A percentile compares a stretch with the other conserved stretches of the same genome.
These are phyloP conservation scores for Leucophenga varia DNA, from an alignment of 1,140 invertebrate species.

Conservation along the genomic window DNA sequence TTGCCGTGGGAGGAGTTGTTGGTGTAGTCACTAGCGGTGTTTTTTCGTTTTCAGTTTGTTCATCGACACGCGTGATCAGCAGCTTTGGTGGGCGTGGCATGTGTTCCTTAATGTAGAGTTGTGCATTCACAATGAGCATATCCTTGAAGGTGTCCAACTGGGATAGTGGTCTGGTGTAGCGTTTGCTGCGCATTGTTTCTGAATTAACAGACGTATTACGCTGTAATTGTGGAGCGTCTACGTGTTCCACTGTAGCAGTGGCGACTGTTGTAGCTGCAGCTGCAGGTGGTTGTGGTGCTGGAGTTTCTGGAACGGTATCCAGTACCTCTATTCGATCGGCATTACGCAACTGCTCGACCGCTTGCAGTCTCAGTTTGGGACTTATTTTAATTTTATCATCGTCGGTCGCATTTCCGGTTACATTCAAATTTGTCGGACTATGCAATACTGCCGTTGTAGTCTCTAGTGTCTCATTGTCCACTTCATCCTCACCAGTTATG, in stretches of 20 bases:
- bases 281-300: constrained; percentile 29
- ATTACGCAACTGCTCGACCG: constrained; percentile 16
- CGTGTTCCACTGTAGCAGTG: constrained; percentile 1
- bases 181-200: constrained; percentile 23
- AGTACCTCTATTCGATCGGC: constrained; percentile 33
- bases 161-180: constrained; percentile 30
- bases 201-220: constrained; percentile 25
- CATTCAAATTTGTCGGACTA: not conserved
- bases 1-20: constrained; percentile 2
- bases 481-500: constrained; percentile 31
- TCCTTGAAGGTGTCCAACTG: constrained; percentile 48
- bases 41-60: constrained; percentile 19
- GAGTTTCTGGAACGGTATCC: constrained; percentile 40
- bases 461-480: constrained; percentile 33
- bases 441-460: constrained; percentile 32
- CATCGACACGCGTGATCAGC: constrained; percentile 29
- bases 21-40: constrained; percentile 16
- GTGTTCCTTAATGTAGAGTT: constrained; percentile 48
- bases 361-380: constrained; percentile 12
- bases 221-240: constrained; percentile 29
- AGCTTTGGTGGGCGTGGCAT: constrained; percentile 44
- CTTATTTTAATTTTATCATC: constrained; percentile 39
- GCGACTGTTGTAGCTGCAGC: constrained; percentile 29
- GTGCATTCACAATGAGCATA: constrained; percentile 51
- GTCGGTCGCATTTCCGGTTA: constrained; percentile 32